A percentile compares a stretch with the other conserved stretches of the same genome.
Conservation (phyloP, 2,113 vertebrate species). For the Tachycineta bicolor region DNA sequence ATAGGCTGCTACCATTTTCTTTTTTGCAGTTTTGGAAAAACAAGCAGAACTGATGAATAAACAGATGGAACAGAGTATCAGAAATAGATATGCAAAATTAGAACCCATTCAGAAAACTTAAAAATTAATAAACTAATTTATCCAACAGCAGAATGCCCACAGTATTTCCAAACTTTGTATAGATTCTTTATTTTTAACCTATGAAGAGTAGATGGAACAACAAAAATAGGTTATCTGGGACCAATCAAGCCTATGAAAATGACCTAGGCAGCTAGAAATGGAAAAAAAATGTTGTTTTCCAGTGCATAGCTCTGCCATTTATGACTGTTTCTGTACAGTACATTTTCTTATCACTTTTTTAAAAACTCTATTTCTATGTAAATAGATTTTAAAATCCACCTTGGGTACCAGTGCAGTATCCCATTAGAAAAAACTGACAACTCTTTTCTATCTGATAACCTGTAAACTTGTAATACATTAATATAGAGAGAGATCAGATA, state of each 20-base stretch:
- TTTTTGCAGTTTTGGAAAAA: neutral
- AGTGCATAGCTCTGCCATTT: neutral
- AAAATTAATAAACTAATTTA: slow-evolving; percentile 6
- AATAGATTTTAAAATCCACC: neutral
- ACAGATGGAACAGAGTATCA: neutral
- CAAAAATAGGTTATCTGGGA: neutral
- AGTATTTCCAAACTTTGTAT: neutral
- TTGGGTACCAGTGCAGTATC: neutral
- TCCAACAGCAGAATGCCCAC: neutral
- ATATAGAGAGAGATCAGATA: neutral
- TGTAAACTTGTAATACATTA: neutral
- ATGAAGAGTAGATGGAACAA: neutral
- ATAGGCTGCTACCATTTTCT: neutral
- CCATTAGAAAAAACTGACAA: neutral
- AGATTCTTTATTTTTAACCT: slow-evolving; percentile 14
- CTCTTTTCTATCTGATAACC: neutral
- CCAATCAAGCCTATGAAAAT: slow-evolving; percentile 23
- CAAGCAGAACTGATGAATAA: neutral
- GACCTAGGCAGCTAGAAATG: neutral
- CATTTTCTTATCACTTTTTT: neutral
- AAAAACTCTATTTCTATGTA: neutral
- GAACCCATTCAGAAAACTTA: neutral
- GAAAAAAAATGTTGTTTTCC: neutral
- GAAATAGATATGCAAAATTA: slow-evolving; percentile 15
- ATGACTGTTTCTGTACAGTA: neutral